Evolutionary conservation across 2,113 vertebrate genomes (phyloP), one percentile per base, ranked within the genome.

Genomic region (Atrichornis clamosus): DNA sequence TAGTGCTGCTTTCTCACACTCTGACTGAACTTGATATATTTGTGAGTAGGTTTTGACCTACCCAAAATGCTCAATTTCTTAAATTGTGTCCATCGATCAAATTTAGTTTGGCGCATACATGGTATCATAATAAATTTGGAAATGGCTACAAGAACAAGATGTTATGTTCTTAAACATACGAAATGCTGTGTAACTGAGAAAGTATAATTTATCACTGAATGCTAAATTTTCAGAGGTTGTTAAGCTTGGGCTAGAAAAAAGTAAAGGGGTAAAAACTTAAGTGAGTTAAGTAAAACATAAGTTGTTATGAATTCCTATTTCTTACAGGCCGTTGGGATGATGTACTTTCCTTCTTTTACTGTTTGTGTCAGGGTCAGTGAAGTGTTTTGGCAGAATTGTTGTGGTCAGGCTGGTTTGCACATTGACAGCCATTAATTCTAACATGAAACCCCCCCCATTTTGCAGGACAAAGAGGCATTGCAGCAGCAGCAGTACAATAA

Each of bases 391-490:
- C 59, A 70, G 55, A 42, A 23, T 47, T 73, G 15, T 84, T 91
- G 26, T 56, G 24, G 17, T 46, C 32, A 18, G 46, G 10, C 69
- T 42, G 17, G 19, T 63, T 11, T 65, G 9, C 56, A 7, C 76
- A 28, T 39, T 68, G 78, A 18, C 73, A 87, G 41, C 42, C 72
- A 27, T 95, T 46, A 46, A 50, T 72, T 60, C 13, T 87, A 33
- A 58, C 10, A 16, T 32, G 8, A 20, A 18, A 18, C 46, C 46
- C 46, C 46, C 46, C 46, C 18, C 18, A 8, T 74, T 69, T 70
- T 94, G 33, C 93, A 99, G 99, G 99, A 99, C 89, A 99, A 99
- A 78, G 99, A 99, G 75, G 98, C 98, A 2, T 85, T 99, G 52
- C 98, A 99, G 84, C 98, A 99, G 84, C 98, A 99, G 84, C 98